Base-by-base conservation (phyloP, 2,113 vertebrate species). In the Phocoena sinus region DNA sequence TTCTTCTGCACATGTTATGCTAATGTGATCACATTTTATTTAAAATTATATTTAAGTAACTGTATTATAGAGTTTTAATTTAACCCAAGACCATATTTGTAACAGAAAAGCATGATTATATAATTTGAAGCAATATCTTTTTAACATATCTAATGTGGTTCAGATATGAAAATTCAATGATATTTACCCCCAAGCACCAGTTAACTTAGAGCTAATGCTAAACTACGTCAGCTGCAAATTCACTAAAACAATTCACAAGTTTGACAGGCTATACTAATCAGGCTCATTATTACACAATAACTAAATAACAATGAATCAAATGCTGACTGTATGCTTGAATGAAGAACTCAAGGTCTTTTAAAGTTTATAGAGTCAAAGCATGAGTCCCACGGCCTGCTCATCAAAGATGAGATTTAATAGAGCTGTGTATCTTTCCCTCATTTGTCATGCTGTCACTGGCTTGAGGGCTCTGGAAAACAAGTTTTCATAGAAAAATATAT, bases 401-500 rank as follows among this genome's bases (percentile, higher is more conserved):
- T 97, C 98, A 97, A 98, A 97, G 94, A 92, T 18, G 41, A 31
- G 15, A 80, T 91, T 90, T 98, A 95, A 91, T 53, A 94, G 96
- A 97, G 91, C 91, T 98, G 94, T 98, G 60, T 97, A 92, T 97
- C 80, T 96, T 83, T 94, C 10, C 96, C 96, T 98, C 96, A 97
- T 98, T 98, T 98, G 97, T 98, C 98, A 98, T 97, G 80, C 95
- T 98, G 98, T 98, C 98, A 98, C 63, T 60, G 62, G 36, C 80
- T 92, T 97, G 96, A 98, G 96, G 95, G 92, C 82, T 47, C n/a
- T 84, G 84, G 81, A 98, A 95, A 93, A 47, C 28, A 77, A 77
- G 31, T 33, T 94, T 90, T 63, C 89, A 95, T 13, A 70, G 77
- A 25, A 81, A 86, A 58, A 74, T 20, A 92, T 10, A 47, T 10